These are phyloP conservation scores for Poecilia picta DNA, from an alignment of 2,797 vertebrate genomes.

Conservation along the genomic window DNA sequence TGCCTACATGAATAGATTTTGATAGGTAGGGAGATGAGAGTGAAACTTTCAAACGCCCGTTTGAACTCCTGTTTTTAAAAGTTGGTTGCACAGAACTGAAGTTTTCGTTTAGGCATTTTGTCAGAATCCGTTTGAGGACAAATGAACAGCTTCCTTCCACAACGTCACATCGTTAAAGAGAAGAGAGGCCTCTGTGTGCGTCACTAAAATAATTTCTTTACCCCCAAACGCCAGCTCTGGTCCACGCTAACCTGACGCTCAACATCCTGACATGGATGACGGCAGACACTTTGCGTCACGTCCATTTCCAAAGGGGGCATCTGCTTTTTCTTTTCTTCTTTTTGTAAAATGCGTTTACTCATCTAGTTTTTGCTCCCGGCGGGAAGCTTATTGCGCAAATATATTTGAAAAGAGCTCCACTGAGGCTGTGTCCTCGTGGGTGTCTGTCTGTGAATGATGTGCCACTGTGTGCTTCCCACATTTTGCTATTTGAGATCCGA, in stretches of 20 bases:
- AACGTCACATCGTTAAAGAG: too few species aligned
- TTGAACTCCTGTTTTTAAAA: neutral
- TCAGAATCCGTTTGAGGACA: neutral
- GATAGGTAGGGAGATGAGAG: neutral
- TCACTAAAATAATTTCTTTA: neutral
- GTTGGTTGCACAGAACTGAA: neutral
- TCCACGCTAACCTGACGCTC: neutral
- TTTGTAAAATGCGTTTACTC: conserved; percentile 31
- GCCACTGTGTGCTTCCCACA: conserved; percentile 62
- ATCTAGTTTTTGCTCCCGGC: conserved; percentile 36
- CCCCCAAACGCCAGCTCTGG: neutral
- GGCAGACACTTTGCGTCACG: conserved; percentile 30
- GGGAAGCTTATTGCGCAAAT: conserved; percentile 55
- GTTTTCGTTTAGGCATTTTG: neutral
- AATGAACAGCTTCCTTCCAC: too few species aligned
- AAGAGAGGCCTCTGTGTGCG: neutral
- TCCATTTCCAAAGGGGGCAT: conserved; percentile 22
- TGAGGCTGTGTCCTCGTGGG: conserved; percentile 50
- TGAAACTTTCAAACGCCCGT: neutral
- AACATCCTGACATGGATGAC: neutral
- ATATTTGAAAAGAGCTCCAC: conserved; percentile 30
- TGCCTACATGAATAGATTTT: neutral
- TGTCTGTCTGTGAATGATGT: conserved; percentile 49
- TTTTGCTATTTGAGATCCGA: conserved; percentile 59
- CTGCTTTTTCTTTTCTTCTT: conserved; percentile 47